phyloP scores from a whole-genome alignment of 2,888 invertebrate species.

The Chymomyza caudatula region DNA sequence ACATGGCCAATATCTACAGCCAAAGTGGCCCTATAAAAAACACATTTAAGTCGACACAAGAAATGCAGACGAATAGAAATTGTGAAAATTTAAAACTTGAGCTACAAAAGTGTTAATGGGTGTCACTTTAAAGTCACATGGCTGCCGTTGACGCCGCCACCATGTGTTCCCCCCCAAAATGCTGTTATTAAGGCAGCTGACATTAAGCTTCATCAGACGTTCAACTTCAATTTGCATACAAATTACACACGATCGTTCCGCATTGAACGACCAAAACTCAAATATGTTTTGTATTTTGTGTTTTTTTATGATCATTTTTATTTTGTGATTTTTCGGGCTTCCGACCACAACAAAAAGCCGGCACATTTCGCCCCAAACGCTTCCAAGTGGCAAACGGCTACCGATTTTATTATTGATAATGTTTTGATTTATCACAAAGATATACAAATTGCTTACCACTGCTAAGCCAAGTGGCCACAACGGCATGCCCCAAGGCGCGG shows the following conservation, averaged over 20 bases:
- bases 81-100: conserved; percentile 59
- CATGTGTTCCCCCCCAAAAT: neutral
- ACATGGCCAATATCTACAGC: conserved; percentile 43
- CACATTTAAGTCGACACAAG: neutral
- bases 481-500: conserved; percentile 35
- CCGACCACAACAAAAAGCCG: conserved; percentile 57
- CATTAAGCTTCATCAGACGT: conserved; percentile 63
- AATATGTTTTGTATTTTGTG: conserved; percentile 14
- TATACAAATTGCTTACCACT: conserved; percentile 60
- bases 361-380: conserved; percentile 47
- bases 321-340: conserved; percentile 19
- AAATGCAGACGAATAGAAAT: conserved; percentile 17
- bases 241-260: conserved; percentile 45
- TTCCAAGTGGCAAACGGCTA: conserved; percentile 69
- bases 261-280: conserved; percentile 33
- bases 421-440: conserved; percentile 73
- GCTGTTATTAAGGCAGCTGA: conserved; percentile 22
- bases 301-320: conserved; percentile 9
- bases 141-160: neutral
- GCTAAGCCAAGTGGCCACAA: conserved; percentile 14
- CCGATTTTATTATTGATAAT: conserved; percentile 75
- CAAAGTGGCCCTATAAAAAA: conserved; percentile 49
- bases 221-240: conserved; percentile 65
- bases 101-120: conserved; percentile 61
- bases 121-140: conserved; percentile 53